Percentiles rank a stretch among this genome's conserved stretches.
Evolutionary conservation across 1,140 invertebrate genomes (phyloP).

Genomic region (Pseudomyrmex gracilis): DNA sequence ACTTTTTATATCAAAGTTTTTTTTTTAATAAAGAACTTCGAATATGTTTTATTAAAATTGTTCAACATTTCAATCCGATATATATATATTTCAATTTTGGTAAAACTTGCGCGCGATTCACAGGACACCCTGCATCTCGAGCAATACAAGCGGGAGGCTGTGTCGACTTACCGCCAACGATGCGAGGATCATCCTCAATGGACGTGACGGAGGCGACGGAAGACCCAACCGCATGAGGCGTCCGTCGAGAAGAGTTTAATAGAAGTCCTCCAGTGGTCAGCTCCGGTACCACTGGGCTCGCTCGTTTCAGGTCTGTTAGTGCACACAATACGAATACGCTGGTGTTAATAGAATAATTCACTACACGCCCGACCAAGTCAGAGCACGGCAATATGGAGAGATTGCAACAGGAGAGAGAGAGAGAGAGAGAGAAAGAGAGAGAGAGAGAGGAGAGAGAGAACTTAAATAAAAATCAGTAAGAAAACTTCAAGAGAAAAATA

Average conservation of each 20-base stretch:
- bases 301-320: slow-evolving; percentile 86
- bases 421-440: slow-evolving; percentile 27
- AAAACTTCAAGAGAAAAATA: slow-evolving; percentile 5
- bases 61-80: too few relatives aligned
- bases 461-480: background rate
- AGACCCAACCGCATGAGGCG: slow-evolving; percentile 82
- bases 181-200: slow-evolving; percentile 86
- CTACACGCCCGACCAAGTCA: slow-evolving; percentile 66
- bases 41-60: too few relatives aligned
- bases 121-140: slow-evolving; percentile 24
- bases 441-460: slow-evolving; percentile 21
- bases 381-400: slow-evolving; percentile 34
- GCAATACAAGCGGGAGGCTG: slow-evolving; percentile 37
- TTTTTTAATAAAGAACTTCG: background rate
- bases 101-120: background rate
- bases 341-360: slow-evolving; percentile 78
- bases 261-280: slow-evolving; percentile 86
- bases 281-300: slow-evolving; percentile 86
- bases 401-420: slow-evolving; percentile 6
- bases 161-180: slow-evolving; percentile 85
- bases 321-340: slow-evolving; percentile 80
- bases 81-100: too few relatives aligned
- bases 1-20: background rate
- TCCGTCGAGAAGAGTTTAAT: slow-evolving; percentile 83
- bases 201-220: slow-evolving; percentile 84